These are phyloP conservation scores for Clostera curtula DNA, from an alignment of 2,888 invertebrate genomes.

Conservation along the genomic window DNA sequence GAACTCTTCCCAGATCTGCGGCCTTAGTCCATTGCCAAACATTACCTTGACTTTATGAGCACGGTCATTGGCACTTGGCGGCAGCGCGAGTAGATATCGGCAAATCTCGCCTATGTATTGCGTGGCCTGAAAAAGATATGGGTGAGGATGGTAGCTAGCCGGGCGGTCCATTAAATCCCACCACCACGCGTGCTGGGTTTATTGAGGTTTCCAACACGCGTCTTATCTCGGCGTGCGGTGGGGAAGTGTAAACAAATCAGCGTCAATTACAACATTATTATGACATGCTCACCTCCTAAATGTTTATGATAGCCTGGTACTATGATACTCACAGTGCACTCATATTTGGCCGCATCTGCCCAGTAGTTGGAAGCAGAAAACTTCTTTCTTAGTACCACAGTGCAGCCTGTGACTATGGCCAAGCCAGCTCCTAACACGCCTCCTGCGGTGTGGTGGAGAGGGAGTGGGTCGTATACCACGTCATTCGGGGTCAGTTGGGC, in stretches of 20 bases:
- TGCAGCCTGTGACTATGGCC: slow-evolving; percentile 82
- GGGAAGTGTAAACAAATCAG: too few species aligned
- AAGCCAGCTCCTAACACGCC: slow-evolving; percentile 90
- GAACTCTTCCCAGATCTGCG: slow-evolving; percentile 94
- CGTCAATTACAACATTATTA: too few species aligned
- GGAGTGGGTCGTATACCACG: slow-evolving; percentile 90
- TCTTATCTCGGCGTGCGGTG: too few species aligned
- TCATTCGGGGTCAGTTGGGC: slow-evolving; percentile 78
- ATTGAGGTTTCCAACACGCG: too few species aligned
- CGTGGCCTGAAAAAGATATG: slow-evolving; percentile 79
- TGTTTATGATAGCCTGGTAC: background rate
- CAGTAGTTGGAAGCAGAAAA: slow-evolving; percentile 97
- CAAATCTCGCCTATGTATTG: slow-evolving; percentile 95
- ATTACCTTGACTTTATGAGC: slow-evolving; percentile 83
- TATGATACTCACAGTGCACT: slow-evolving; percentile 83
- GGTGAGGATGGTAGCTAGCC: too few species aligned
- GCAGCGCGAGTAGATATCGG: slow-evolving; percentile 85
- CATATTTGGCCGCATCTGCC: slow-evolving; percentile 91
- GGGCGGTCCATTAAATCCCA: too few species aligned
- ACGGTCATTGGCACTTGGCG: slow-evolving; percentile 76
- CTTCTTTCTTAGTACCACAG: slow-evolving; percentile 89
- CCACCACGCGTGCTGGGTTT: too few species aligned
- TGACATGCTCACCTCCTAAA: background rate
- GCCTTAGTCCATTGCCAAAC: slow-evolving; percentile 93
- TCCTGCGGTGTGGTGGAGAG: slow-evolving; percentile 95